phyloP scores from a whole-genome alignment of 1,140 invertebrate genomes.

The Drepana arcuata region DNA sequence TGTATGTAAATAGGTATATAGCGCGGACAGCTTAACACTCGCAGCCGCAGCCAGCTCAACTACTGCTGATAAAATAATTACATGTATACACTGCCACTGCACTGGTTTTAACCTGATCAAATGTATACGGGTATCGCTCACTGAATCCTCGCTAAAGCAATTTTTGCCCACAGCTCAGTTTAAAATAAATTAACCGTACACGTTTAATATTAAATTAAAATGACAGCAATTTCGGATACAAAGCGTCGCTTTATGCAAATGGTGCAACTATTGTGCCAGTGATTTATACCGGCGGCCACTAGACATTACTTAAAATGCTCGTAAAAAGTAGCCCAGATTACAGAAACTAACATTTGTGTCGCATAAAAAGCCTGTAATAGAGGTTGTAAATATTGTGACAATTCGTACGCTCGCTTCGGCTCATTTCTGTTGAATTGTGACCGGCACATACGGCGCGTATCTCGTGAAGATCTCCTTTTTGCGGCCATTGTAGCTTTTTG shows the following conservation, averaged over 20 bases:
- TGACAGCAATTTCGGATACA: conserved; percentile 29
- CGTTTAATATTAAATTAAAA: conserved; percentile 36
- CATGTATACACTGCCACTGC: conserved; percentile 11
- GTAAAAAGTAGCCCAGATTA: conserved; percentile 40
- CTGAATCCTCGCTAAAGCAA: conserved; percentile 12
- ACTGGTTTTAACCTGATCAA: conserved; percentile 20
- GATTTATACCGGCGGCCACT: conserved; percentile 30
- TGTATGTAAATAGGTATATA: too few relatives aligned
- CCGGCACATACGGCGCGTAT: conserved; percentile 23
- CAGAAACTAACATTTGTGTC: conserved; percentile 30
- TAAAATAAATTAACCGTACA: conserved; percentile 24
- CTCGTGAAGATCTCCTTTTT: conserved; percentile 21
- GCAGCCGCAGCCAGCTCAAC: background rate
- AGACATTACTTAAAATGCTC: conserved; percentile 38
- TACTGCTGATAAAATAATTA: conserved; percentile 6
- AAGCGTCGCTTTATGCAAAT: conserved; percentile 42
- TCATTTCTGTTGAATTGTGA: conserved; percentile 34
- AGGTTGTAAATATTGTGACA: conserved; percentile 38
- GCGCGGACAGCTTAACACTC: too few relatives aligned
- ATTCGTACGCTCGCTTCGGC: conserved; percentile 18
- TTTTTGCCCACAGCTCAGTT: conserved; percentile 18
- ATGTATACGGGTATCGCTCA: conserved; percentile 27
- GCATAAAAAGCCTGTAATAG: conserved; percentile 34
- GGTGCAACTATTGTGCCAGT: conserved; percentile 28
- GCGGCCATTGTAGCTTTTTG: conserved; percentile 21